phyloP scores from a whole-genome alignment of 1,140 invertebrate species.

The Medauroidea extradentata region DNA sequence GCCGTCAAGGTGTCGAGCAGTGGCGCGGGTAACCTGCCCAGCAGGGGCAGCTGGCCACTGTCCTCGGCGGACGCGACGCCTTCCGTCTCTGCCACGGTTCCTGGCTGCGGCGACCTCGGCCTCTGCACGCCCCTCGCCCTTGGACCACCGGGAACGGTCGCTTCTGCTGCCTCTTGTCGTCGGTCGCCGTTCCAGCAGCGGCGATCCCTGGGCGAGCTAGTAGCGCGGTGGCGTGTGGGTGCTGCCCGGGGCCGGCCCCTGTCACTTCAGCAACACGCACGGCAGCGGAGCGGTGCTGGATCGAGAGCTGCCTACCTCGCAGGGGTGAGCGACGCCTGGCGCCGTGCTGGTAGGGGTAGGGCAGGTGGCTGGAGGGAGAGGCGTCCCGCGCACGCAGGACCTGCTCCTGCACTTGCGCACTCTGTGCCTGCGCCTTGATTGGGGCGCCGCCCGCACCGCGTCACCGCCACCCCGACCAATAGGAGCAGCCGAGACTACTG shows the following conservation, averaged over 20 bases:
- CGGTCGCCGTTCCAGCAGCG: background rate
- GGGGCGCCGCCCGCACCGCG: background rate
- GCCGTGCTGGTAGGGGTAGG: too few species aligned
- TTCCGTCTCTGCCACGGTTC: conserved; percentile 3
- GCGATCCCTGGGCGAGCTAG: background rate
- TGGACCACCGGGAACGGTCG: too few species aligned
- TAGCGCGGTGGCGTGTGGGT: background rate
- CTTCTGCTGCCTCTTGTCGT: too few species aligned
- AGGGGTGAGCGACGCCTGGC: background rate
- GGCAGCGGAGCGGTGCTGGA: background rate
- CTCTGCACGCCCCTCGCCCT: background rate
- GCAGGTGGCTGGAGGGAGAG: background rate
- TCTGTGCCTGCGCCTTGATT: background rate
- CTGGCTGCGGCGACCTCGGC: background rate
- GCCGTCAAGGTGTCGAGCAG: conserved; percentile 42
- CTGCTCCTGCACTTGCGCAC: background rate
- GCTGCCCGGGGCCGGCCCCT: background rate
- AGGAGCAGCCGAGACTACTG: too few species aligned
- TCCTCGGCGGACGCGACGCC: background rate
- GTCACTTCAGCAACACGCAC: background rate
- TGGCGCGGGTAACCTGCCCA: conserved; percentile 24
- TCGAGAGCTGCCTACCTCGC: conserved; percentile 4
- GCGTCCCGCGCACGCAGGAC: background rate
- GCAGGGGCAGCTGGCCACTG: background rate
- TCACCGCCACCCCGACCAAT: background rate